Evolutionary conservation across 2,797 vertebrate species (phyloP).

Genomic region (Pyrocephalus nanus): DNA sequence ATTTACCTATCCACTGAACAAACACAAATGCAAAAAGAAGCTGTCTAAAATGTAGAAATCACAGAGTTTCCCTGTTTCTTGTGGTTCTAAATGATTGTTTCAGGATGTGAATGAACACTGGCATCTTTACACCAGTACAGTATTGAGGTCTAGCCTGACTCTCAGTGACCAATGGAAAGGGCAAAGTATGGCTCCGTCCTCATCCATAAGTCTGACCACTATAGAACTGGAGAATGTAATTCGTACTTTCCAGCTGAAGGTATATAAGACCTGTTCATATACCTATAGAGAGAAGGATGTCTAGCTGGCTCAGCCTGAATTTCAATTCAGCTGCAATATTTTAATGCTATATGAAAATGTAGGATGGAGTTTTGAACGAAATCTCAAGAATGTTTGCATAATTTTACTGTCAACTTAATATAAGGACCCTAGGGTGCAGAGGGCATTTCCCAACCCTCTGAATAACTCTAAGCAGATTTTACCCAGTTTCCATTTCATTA

Average conservation of each 20-base stretch:
- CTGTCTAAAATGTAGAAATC: background rate
- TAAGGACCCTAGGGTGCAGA: background rate
- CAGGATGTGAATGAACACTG: background rate
- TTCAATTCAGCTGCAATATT: background rate
- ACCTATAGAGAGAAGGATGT: background rate
- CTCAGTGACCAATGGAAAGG: background rate
- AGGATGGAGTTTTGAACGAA: background rate
- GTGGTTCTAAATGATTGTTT: background rate
- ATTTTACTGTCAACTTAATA: background rate
- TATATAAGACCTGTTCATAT: background rate
- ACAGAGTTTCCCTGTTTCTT: background rate
- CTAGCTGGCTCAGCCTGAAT: background rate
- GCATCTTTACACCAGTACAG: background rate
- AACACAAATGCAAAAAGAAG: background rate
- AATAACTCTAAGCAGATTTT: background rate
- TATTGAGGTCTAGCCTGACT: background rate
- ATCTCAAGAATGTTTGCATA: background rate
- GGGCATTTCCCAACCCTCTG: background rate
- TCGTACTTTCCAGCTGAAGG: background rate
- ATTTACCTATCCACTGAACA: background rate
- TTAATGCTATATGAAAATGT: background rate
- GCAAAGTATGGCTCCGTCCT: accelerated
- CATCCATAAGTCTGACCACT: background rate
- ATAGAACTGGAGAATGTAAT: background rate
- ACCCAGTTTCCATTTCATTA: background rate